These are phyloP conservation scores for Acropternis orthonyx DNA, from an alignment of 2,797 vertebrate genomes.

Conservation along the genomic window DNA sequence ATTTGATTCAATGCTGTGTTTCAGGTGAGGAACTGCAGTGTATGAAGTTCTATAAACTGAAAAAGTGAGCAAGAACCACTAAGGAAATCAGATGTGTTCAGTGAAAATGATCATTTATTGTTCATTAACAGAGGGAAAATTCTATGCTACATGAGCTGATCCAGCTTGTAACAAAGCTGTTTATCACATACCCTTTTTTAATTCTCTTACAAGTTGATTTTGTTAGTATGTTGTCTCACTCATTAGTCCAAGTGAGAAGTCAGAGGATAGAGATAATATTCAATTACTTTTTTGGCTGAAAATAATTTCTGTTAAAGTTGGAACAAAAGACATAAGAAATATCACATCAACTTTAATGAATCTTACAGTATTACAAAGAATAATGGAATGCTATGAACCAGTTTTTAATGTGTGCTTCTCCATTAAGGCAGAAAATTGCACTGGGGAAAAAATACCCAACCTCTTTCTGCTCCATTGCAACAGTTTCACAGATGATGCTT, in stretches of 20 bases:
- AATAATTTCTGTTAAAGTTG: conserved; percentile 35
- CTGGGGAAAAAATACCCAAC: conserved; percentile 4
- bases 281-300: conserved; percentile 40
- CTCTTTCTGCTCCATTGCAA: conserved; percentile 48
- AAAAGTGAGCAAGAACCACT: background rate
- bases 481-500: conserved; percentile 35
- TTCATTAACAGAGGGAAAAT: background rate
- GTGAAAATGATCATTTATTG: background rate
- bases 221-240: background rate
- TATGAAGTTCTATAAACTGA: background rate
- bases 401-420: conserved; percentile 48
- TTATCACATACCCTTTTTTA: background rate
- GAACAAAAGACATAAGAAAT: background rate
- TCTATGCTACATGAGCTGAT: background rate
- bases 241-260: background rate
- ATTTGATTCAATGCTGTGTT: background rate
- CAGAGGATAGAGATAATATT: background rate
- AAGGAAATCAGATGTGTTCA: background rate
- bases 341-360: conserved; percentile 56
- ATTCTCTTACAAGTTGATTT: background rate
- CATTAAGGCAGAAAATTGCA: conserved; percentile 67
- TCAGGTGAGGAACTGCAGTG: background rate
- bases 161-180: background rate
- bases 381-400: conserved; percentile 20
- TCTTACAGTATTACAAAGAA: conserved; percentile 22